Evolutionary conservation across 2,113 vertebrate genomes (phyloP), one percentile per base, ranked within the genome.

Genomic region (Salvelinus fontinalis): DNA sequence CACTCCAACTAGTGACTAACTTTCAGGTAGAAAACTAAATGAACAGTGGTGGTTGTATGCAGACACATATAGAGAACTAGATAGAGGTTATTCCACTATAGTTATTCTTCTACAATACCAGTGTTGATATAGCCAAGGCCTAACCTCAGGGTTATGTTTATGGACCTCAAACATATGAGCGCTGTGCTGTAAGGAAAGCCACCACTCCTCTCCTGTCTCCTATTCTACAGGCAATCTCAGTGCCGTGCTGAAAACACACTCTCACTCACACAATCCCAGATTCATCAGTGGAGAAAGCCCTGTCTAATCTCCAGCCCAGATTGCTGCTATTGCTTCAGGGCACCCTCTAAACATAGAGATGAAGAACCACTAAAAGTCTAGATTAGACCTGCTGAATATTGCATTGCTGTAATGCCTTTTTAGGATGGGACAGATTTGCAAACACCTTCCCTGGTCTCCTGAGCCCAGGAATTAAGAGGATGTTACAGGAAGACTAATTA

Each of bases 341-440:
- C 80, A 27, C 84, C 89, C 88, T 87, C 86, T 65, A 82, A 90
- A 89, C 90, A 87, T 89, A 85, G 78, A 87, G 82, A 57, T 44
- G 71, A 57, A 64, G 79, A 14, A 54, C 16, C 70, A 81, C 89
- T 93, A 90, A 92, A 90, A 93, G 91, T 91, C 80, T 83, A 89
- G 90, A 88, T 93, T 92, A 93, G 86, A 90, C 88, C 80, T 87
- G 74, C 5, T 93, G 84, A 93, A 93, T 93, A 91, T 88, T 93
- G 83, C 83, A 92, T 93, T 85, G 70, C 11, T 57, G 79, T 89
- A 89, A 91, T 89, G 90, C 87, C 83, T 88, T 69, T 87, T 81
- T 86, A 87, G 88, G 79, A 85, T 83, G 84, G 88, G 80, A 83
- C 86, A 88, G 91, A 88, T 84, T 87, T 86, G 80, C 79, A 85